Conservation (phyloP, 2,888 invertebrate species). For the Nomada fucata region DNA sequence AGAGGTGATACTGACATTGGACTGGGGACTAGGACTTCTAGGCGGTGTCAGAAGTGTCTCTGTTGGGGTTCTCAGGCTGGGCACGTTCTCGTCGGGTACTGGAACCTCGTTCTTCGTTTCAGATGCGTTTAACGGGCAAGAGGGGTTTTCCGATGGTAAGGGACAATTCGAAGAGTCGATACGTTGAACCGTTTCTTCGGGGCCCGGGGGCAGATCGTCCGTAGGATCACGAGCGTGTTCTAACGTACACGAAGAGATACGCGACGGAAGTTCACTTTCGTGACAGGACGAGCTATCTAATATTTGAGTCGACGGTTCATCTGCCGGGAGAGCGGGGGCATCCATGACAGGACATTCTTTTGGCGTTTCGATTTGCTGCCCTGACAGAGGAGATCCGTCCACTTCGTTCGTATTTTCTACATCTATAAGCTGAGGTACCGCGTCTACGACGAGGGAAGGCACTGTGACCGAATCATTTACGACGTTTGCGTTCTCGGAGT, state of each 20-base stretch:
- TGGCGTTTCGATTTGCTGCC: not conserved
- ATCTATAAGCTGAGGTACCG: not conserved
- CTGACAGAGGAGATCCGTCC: conserved; percentile 3
- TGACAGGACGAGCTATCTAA: conserved; percentile 7
- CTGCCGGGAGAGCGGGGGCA: not conserved
- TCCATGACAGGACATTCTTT: conserved; percentile 6
- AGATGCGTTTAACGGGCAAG: conserved; percentile 47
- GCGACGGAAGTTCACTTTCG: not conserved
- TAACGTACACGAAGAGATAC: conserved; percentile 15
- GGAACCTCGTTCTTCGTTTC: conserved; percentile 45
- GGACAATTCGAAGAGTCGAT: conserved; percentile 59
- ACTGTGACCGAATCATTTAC: conserved; percentile 20
- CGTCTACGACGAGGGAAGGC: conserved; percentile 18
- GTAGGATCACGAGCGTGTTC: conserved; percentile 36
- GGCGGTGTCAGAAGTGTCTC: conserved; percentile 74
- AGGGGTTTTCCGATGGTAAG: conserved; percentile 68
- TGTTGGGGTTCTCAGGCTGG: conserved; percentile 60
- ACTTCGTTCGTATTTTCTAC: conserved; percentile 1
- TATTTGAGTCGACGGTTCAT: not conserved
- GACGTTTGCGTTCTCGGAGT: conserved; percentile 16
- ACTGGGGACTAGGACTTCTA: conserved; percentile 70
- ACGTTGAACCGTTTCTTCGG: conserved; percentile 32
- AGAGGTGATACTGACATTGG: conserved; percentile 57
- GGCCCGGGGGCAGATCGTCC: conserved; percentile 54
- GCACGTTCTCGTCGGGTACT: conserved; percentile 49